Percentiles rank a stretch among this genome's conserved stretches.
Evolutionary conservation across 2,888 invertebrate species (phyloP).

Genomic region (Drosophila lutescens): DNA sequence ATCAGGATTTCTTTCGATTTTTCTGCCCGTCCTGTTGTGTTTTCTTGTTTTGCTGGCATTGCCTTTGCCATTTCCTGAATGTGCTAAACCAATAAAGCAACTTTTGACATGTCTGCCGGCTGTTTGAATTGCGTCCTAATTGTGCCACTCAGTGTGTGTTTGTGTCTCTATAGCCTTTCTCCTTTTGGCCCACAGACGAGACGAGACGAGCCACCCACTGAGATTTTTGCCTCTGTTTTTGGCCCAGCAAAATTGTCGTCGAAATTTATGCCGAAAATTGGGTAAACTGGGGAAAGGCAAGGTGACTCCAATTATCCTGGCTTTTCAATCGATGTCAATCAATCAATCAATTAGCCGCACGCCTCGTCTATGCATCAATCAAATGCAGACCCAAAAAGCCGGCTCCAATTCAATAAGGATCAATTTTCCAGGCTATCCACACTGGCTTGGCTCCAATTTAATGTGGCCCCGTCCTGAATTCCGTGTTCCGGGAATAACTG

Average conservation of each 20-base stretch:
- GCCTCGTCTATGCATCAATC: conserved; percentile 61
- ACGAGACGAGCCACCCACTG: conserved; percentile 1
- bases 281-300: background rate
- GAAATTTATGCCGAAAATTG: conserved; percentile 1
- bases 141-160: conserved; percentile 43
- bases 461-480: conserved; percentile 10
- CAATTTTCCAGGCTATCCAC: conserved; percentile 49
- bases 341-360: conserved; percentile 50
- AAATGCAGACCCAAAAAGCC: conserved; percentile 54
- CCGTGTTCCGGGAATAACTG: background rate
- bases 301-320: conserved; percentile 34
- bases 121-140: conserved; percentile 56
- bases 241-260: conserved; percentile 7
- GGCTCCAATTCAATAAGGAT: conserved; percentile 58
- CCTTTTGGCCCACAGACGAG: background rate
- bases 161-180: conserved; percentile 19
- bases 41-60: conserved; percentile 24
- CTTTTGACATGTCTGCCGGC: conserved; percentile 63
- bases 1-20: background rate
- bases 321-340: conserved; percentile 53
- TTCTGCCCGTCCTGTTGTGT: conserved; percentile 4
- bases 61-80: conserved; percentile 57
- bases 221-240: conserved; percentile 15
- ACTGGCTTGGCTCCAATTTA: conserved; percentile 36
- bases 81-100: conserved; percentile 71